Evolutionary conservation across 2,797 vertebrate species (phyloP).

Genomic region (Sorex maritimensis): DNA sequence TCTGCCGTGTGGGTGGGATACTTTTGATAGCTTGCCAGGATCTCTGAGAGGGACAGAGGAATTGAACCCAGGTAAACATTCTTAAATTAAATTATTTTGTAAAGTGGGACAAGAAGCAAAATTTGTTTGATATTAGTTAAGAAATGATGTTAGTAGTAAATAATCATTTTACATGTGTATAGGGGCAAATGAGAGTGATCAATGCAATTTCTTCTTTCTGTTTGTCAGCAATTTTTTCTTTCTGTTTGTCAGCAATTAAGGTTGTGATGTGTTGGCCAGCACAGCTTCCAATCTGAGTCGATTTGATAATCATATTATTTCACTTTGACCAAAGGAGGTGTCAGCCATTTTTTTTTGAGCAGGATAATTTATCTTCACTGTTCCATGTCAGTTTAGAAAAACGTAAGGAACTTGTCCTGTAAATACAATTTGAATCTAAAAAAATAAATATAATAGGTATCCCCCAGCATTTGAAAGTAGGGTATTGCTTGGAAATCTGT

Average conservation of each 20-base stretch:
- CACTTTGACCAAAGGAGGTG: background rate
- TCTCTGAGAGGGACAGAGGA: too few species aligned
- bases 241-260: background rate
- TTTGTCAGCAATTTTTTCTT: background rate
- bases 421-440: slow-evolving; percentile 57
- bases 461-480: background rate
- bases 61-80: background rate
- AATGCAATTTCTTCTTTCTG: background rate
- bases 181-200: slow-evolving; percentile 14
- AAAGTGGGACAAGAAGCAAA: slow-evolving; percentile 68
- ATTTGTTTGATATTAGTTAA: slow-evolving; percentile 63
- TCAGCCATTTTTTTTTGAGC: slow-evolving; percentile 15
- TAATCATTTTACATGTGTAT: background rate
- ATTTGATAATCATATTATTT: slow-evolving; percentile 32
- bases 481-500: background rate
- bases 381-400: slow-evolving; percentile 49
- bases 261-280: background rate
- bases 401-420: slow-evolving; percentile 38
- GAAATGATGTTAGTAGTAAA: slow-evolving; percentile 61
- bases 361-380: slow-evolving; percentile 37
- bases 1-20: too few species aligned
- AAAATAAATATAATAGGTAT: slow-evolving; percentile 58
- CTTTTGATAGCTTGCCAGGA: too few species aligned
- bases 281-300: background rate
- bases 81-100: slow-evolving; percentile 76